Base-by-base conservation (phyloP, 2,888 invertebrate species). In the Salpingus planirostris region DNA sequence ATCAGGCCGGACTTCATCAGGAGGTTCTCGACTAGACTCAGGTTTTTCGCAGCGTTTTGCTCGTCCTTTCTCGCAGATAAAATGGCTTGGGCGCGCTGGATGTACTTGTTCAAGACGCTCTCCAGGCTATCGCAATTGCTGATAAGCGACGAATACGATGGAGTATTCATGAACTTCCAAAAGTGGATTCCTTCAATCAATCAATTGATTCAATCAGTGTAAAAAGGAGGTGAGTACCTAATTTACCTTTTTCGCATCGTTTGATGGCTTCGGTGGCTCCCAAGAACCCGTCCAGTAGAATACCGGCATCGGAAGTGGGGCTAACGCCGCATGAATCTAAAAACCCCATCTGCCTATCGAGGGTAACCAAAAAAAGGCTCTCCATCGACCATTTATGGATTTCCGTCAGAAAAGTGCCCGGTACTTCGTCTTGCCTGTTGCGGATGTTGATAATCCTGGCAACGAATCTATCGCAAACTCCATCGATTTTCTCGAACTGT, bases 341-440 rank as follows among this genome's bases (percentile, higher is more conserved):
- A 55, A 80, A 78, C 1, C 78, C 77, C 30, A 84, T 69, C 25
- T 73, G 70, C 49, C 73, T 76, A n/a, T 71, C 68, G 43, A 75
- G 69, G 34, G 70, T 59, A 13, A 73, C 53, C 5, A 59, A 49
- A 65, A 70, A 72, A 54, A 74, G 67, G 61, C 78, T 77, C 62
- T 82, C 80, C 43, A 80, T 66, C 27, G 74, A 69, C 81, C 82
- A 83, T 52, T 78, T 78, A 47, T 73, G 70, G 13, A 80, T 54
- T 49, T 78, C 76, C 33, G 68, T 67, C 26, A 68, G 64, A 42
- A 80, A 69, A 49, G 73, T 68, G 21, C 63, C 62, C 1, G 71
- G 60, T 24, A 81, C 68, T 59, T 80, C 78, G 32, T 76, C 75
- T 49, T 78, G 78, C 34, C 71, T 67, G 54, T 78, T 78, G 24